These are phyloP conservation scores for Galbula dea DNA, from an alignment of 2,113 vertebrate species.

Conservation along the genomic window DNA sequence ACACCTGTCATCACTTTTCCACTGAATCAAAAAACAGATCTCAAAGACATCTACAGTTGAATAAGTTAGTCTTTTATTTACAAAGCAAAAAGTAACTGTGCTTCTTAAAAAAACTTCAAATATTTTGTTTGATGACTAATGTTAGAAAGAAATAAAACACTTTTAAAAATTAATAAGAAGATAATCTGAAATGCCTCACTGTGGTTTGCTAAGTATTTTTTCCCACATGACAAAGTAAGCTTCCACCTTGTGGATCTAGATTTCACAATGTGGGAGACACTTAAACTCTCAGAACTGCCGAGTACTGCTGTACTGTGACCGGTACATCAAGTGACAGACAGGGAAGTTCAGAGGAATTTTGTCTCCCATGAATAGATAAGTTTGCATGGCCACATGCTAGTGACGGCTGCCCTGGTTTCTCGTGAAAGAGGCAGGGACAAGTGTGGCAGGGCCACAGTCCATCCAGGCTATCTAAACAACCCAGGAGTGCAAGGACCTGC, in stretches of 20 bases:
- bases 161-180: background rate
- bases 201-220: background rate
- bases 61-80: slow-evolving; percentile 17
- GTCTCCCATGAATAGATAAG: too few species aligned
- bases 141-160: background rate
- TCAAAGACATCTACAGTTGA: slow-evolving; percentile 14
- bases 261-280: background rate
- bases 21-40: slow-evolving; percentile 35
- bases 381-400: too few species aligned
- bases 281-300: too few species aligned
- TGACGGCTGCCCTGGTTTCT: too few species aligned
- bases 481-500: too few species aligned
- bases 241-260: background rate
- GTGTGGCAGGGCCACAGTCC: too few species aligned
- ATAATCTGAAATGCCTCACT: background rate
- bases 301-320: too few species aligned
- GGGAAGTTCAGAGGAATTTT: too few species aligned
- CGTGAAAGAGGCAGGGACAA: too few species aligned
- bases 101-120: slow-evolving; percentile 4
- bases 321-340: too few species aligned
- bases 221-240: background rate
- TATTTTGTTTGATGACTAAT: background rate
- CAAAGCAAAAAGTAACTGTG: slow-evolving; percentile 1
- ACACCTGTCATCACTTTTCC: slow-evolving; percentile 48
- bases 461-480: too few species aligned